A percentile compares a stretch with the other conserved stretches of the same genome.
These are phyloP conservation scores for Planiliza haematocheilus DNA, from an alignment of 2,113 vertebrate species.

Conservation along the genomic window DNA sequence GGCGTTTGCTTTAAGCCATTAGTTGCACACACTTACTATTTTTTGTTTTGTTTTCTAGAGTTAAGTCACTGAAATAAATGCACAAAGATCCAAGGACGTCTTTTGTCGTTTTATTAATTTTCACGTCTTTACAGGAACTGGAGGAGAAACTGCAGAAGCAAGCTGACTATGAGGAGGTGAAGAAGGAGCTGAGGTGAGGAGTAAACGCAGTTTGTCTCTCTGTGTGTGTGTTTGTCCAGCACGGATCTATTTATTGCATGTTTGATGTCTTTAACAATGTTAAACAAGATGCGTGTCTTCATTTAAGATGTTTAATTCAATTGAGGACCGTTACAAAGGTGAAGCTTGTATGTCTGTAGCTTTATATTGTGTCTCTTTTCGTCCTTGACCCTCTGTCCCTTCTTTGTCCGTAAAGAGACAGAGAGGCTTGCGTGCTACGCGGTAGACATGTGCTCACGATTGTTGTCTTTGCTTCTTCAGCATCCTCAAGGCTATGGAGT, in stretches of 20 bases:
- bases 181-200: constrained; percentile 96
- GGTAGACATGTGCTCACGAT: background rate
- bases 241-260: constrained; percentile 33
- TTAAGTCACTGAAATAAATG: constrained; percentile 3
- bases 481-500: constrained; percentile 98
- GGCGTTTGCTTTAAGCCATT: background rate
- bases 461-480: constrained; percentile 77
- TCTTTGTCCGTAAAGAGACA: constrained; percentile 36
- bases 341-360: constrained; percentile 32
- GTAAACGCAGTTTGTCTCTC: background rate
- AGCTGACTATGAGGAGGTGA: constrained; percentile 97
- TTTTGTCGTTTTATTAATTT: constrained; percentile 12
- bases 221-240: background rate
- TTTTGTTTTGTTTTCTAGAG: background rate
- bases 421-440: background rate
- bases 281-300: constrained; percentile 43
- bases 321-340: constrained; percentile 27
- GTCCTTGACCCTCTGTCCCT: background rate
- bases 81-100: background rate
- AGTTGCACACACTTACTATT: background rate
- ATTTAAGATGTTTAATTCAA: constrained; percentile 49
- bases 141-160: constrained; percentile 97
- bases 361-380: background rate
- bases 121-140: constrained; percentile 87
- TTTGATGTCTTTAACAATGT: constrained; percentile 54